Conservation (phyloP, 2,888 invertebrate genomes). For the Dryocosmus kuriphilus region DNA sequence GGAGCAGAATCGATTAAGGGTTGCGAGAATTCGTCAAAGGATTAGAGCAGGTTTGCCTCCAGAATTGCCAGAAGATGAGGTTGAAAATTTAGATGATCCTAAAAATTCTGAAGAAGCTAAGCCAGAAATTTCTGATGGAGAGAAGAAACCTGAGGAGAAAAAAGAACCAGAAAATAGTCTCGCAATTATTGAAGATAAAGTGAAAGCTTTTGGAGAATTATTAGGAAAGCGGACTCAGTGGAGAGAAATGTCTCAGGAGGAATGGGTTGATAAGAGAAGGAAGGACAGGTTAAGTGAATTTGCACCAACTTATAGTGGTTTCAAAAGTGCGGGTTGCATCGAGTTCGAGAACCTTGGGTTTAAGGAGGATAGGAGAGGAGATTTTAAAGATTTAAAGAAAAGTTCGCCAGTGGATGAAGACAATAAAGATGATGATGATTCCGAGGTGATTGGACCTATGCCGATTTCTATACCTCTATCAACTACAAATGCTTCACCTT, state of each 20-base stretch:
- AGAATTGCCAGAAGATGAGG: constrained; percentile 70
- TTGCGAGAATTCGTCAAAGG: constrained; percentile 86
- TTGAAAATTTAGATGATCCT: constrained; percentile 45
- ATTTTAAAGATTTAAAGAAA: constrained; percentile 34
- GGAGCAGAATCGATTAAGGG: constrained; percentile 84
- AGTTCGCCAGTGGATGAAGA: background rate
- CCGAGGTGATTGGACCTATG: constrained; percentile 50
- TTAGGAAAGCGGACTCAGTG: constrained; percentile 78
- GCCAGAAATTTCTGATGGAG: constrained; percentile 48
- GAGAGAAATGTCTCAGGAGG: constrained; percentile 86
- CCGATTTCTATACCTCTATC: background rate
- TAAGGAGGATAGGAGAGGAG: constrained; percentile 24
- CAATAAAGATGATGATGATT: constrained; percentile 50
- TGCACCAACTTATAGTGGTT: constrained; percentile 81
- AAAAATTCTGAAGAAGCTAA: constrained; percentile 45
- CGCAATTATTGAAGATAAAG: constrained; percentile 69
- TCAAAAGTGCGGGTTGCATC: constrained; percentile 58
- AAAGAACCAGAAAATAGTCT: constrained; percentile 59
- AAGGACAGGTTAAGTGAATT: constrained; percentile 87
- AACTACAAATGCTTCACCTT: background rate
- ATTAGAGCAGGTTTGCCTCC: constrained; percentile 86
- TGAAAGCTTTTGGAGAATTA: constrained; percentile 71
- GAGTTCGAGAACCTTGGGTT: constrained; percentile 13
- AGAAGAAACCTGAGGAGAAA: constrained; percentile 50
- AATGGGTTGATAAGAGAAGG: constrained; percentile 88